Percentiles rank a stretch among this genome's conserved stretches.
These are phyloP conservation scores for Daboia siamensis DNA, from an alignment of 2,113 vertebrate species.

Conservation along the genomic window DNA sequence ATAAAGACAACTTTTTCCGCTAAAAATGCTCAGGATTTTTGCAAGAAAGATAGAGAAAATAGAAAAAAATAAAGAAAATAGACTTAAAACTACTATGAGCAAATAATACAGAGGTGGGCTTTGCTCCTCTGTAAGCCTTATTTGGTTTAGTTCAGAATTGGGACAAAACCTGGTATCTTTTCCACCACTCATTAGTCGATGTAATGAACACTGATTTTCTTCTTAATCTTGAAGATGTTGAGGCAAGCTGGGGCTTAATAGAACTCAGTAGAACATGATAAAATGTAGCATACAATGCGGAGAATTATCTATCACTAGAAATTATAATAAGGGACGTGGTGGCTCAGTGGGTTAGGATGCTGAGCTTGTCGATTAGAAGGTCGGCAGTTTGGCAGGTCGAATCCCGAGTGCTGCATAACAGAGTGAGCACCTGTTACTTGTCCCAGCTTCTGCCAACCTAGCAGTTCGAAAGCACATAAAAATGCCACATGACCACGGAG, in stretches of 20 bases:
- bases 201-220: neutral
- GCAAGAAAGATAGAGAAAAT: neutral
- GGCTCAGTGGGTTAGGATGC: too few species aligned
- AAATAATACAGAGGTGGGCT: neutral
- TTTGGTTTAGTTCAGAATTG: neutral
- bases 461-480: too few species aligned
- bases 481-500: too few species aligned
- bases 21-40: neutral
- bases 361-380: too few species aligned
- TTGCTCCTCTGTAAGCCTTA: neutral
- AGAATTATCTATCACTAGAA: neutral
- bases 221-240: neutral
- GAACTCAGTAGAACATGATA: neutral
- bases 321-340: neutral
- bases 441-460: too few species aligned
- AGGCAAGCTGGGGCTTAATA: neutral
- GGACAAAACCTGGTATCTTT: neutral
- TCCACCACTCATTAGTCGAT: neutral
- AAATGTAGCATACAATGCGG: neutral
- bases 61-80: neutral
- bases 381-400: too few species aligned
- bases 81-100: neutral
- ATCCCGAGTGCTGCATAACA: too few species aligned
- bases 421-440: too few species aligned
- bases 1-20: neutral